Evolutionary conservation across 2,888 invertebrate genomes (phyloP), one percentile per base, ranked within the genome.

Genomic region (Dermolepida albohirtum): DNA sequence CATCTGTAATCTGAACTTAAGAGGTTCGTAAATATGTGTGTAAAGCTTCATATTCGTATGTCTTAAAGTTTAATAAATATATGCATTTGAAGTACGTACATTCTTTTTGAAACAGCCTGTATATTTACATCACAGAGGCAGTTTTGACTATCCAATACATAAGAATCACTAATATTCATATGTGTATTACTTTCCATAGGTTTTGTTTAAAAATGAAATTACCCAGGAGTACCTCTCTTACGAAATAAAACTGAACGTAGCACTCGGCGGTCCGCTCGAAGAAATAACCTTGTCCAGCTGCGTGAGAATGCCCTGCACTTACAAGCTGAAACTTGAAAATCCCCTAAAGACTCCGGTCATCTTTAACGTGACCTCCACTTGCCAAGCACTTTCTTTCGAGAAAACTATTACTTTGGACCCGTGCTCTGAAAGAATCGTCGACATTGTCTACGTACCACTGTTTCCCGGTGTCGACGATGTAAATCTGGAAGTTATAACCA

Each of bases 211-310:
- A 51, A 83, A 83, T 68, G 74, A 75, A 47, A 62, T 73, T 1
- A 80, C 81, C 4, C 74, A 75, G 0, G 84, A 84, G 73, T 84
- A 80, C 66, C 64, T 80, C 43, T 79, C 74, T 71, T 83, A 81
- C 70, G 80, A 81, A 67, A 73, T 84, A 54, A 54, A 63, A 4
- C 69, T 82, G 34, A 79, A 75, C 50, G 79, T 82, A 12, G 65
- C 74, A 1, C 79, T 80, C 51, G 75, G 78, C 47, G 74, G 74
- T 10, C 73, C 78, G 4, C 68, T 82, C 63, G 79, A 81, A 12
- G 74, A 73, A n/a, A 77, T 83, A 44, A 70, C 70, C 22, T 72
- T 84, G 17, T 67, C 64, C 17, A 80, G 82, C 2, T 78, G 79
- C 67, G 80, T 80, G 1, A 71, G 84, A 57, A 73, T 74, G 51